A percentile compares a stretch with the other conserved stretches of the same genome.
phyloP scores from a whole-genome alignment of 64 coral and sea anemone species.

The Astreopora myriophthalma region DNA sequence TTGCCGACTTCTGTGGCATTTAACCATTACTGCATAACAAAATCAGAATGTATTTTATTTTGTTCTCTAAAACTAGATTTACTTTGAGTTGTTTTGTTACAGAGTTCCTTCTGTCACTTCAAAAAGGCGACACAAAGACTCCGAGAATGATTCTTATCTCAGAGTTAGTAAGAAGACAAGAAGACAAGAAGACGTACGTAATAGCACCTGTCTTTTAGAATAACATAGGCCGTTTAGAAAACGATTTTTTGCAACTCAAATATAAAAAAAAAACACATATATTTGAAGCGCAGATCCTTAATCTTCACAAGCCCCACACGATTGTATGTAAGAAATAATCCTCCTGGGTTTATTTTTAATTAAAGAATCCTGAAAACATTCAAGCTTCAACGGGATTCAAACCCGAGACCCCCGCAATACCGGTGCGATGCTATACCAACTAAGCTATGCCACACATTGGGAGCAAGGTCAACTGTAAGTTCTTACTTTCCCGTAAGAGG shows the following conservation, averaged over 20 bases:
- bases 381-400: constrained; percentile 8
- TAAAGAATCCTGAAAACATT: constrained; percentile 12
- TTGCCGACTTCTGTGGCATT: neutral
- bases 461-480: constrained; percentile 5
- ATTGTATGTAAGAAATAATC: constrained; percentile 14
- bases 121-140: constrained; percentile 36
- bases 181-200: constrained; percentile 9
- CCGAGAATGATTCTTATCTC: neutral
- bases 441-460: constrained; percentile 5
- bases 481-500: constrained; percentile 4
- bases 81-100: constrained; percentile 26
- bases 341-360: neutral
- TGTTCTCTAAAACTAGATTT: constrained; percentile 12
- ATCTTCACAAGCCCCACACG: neutral
- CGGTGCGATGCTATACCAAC: neutral
- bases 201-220: neutral
- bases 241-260: constrained; percentile 11
- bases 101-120: constrained; percentile 25
- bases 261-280: constrained; percentile 11
- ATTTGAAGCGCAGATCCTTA: constrained; percentile 26
- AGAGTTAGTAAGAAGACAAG: neutral
- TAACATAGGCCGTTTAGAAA: constrained; percentile 24
- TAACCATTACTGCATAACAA: constrained; percentile 15
- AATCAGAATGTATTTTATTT: constrained; percentile 8
- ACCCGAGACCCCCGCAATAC: neutral